Percentiles rank a stretch among this genome's conserved stretches.
phyloP scores from a whole-genome alignment of 1,140 invertebrate genomes.

The Drosophila tropicalis region DNA sequence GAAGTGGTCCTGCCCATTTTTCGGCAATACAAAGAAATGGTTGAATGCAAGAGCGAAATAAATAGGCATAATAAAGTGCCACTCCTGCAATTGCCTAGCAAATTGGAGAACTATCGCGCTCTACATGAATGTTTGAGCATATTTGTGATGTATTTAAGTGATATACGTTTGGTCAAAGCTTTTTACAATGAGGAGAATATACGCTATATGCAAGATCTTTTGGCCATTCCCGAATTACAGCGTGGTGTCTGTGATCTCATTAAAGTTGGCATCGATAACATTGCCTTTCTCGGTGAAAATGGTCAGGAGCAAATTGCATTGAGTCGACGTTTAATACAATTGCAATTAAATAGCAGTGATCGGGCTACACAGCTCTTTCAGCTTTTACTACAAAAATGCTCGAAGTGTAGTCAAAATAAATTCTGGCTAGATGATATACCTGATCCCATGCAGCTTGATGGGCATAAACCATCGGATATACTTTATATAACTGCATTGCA shows the following conservation, averaged over 20 bases:
- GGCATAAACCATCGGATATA: slow-evolving; percentile 68
- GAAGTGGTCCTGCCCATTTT: slow-evolving; percentile 77
- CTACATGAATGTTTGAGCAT: slow-evolving; percentile 76
- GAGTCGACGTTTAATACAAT: slow-evolving; percentile 69
- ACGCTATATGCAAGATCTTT: slow-evolving; percentile 71
- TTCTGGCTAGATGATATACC: slow-evolving; percentile 64
- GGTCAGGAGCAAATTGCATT: slow-evolving; percentile 61
- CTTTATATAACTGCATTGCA: slow-evolving; percentile 73
- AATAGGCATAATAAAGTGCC: slow-evolving; percentile 34
- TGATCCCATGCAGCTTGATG: slow-evolving; percentile 29
- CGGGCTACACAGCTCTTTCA: slow-evolving; percentile 65
- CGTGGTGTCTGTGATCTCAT: slow-evolving; percentile 79
- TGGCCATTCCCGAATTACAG: slow-evolving; percentile 64
- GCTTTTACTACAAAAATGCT: slow-evolving; percentile 48
- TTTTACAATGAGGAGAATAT: slow-evolving; percentile 82
- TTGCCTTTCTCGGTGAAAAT: slow-evolving; percentile 77
- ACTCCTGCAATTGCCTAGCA: slow-evolving; percentile 35
- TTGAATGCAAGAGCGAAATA: slow-evolving; percentile 3
- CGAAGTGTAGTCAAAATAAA: slow-evolving; percentile 40
- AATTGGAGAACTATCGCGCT: slow-evolving; percentile 59
- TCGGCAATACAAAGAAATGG: slow-evolving; percentile 57
- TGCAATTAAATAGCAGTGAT: slow-evolving; percentile 75
- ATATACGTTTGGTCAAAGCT: slow-evolving; percentile 75
- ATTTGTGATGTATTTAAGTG: slow-evolving; percentile 76
- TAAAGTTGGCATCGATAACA: slow-evolving; percentile 80